Base-by-base conservation (phyloP, 2,888 invertebrate genomes). In the Plebejus argus region DNA sequence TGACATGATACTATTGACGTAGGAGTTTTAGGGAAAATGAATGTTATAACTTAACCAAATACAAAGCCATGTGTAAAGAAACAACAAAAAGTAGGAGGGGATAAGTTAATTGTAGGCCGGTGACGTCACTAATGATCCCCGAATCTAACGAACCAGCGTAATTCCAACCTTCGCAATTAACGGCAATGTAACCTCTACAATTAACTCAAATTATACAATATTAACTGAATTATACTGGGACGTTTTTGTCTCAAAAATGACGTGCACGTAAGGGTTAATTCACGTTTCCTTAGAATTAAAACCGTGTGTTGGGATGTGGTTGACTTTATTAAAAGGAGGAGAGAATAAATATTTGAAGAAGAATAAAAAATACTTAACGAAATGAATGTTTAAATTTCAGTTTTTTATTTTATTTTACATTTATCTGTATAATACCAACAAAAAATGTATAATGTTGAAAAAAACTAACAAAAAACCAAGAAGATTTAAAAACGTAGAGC, bases 111-210 rank as follows among this genome's bases (percentile, higher is more conserved):
- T 74, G 49, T 49, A 53, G 28, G 18, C 53, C 18, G 5, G 49
- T 79, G 85, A 85, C 85, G 84, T 84, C 82, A 78, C 85, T 88
- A 89, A 89, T 89, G 86, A 86, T 85, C 83, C 83, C 83, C 83
- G 85, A 28, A 87, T 82, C 82, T 86, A 84, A 87, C 86, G 84
- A 86, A 85, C 85, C 84, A 81, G 82, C 82, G 87, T 87, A 86
- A 88, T 88, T 88, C 81, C 82, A 80, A 78, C 81, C 81, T 80
- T 79, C 81, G 80, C 81, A 83, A 82, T 83, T 83, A 83, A 81
- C 81, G 80, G 79, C 82, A 82, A 82, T 74, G 74, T 74, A 74
- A 72, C 72, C 72, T 72, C 28, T 49, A 49, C 28, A 53, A 74
- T 74, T 74, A 74, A 74, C 49, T 53, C 53, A 61, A 58, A 76